A percentile compares a stretch with the other conserved stretches of the same genome.
phyloP scores from a whole-genome alignment of 2,113 vertebrate species.

The Anser cygnoides region DNA sequence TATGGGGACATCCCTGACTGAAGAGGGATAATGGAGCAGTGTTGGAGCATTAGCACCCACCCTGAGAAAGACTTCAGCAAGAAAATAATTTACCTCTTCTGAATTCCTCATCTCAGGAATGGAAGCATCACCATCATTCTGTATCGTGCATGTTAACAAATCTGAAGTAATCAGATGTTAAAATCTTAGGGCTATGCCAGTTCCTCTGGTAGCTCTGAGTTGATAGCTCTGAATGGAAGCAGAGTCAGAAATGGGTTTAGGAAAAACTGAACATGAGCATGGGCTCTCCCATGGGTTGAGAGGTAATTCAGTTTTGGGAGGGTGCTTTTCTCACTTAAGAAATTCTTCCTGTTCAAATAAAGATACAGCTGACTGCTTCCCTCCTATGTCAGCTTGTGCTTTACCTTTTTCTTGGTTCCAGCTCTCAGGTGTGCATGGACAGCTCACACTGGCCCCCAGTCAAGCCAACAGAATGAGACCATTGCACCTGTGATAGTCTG shows the following conservation, averaged over 20 bases:
- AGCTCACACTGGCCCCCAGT: background rate
- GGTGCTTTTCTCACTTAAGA: background rate
- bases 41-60: background rate
- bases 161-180: background rate
- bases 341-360: background rate
- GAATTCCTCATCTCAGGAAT: background rate
- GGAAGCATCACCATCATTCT: background rate
- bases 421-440: background rate
- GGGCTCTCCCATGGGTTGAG: background rate
- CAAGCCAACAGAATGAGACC: background rate
- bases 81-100: background rate
- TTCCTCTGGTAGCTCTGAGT: background rate
- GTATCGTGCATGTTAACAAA: background rate
- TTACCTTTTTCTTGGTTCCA: background rate
- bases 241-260: background rate
- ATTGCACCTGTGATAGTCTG: background rate
- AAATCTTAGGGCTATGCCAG: background rate
- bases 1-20: rapidly evolving
- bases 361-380: background rate
- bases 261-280: background rate
- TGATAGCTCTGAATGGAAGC: background rate
- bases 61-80: background rate
- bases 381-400: background rate
- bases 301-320: background rate
- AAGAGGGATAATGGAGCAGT: background rate